Conservation (phyloP, 2,113 vertebrate species). For the Pandion haliaetus region DNA sequence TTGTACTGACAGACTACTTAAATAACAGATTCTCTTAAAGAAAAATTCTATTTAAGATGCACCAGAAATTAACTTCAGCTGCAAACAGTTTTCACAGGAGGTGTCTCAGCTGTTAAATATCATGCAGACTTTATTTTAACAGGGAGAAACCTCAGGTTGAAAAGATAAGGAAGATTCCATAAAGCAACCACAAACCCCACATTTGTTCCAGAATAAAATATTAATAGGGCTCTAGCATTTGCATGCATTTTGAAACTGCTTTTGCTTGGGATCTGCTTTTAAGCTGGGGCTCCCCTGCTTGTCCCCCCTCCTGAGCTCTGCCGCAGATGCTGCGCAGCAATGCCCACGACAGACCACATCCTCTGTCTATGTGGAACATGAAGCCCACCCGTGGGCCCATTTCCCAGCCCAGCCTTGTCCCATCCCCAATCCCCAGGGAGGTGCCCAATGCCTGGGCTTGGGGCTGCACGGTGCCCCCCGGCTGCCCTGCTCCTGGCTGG, state of each 20-base stretch:
- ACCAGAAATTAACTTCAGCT: not conserved
- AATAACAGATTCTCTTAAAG: not conserved
- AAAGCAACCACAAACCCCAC: fast-evolving
- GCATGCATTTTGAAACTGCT: not conserved
- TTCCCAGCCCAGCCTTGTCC: not conserved
- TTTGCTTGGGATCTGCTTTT: not conserved
- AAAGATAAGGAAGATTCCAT: not conserved
- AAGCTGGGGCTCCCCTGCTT: not conserved
- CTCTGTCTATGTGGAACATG: not conserved
- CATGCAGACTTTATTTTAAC: not conserved
- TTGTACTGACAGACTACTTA: not conserved
- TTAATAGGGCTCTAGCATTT: not conserved
- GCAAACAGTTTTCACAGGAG: not conserved
- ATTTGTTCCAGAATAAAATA: not conserved
- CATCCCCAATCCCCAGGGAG: not conserved
- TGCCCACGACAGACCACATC: not conserved
- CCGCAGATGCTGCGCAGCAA: not conserved
- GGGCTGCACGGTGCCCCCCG: fast-evolving
- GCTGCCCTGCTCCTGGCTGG: not conserved
- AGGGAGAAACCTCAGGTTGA: not conserved
- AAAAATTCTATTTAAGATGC: not conserved
- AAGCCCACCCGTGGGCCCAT: fast-evolving
- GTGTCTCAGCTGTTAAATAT: not conserved
- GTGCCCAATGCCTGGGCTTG: not conserved
- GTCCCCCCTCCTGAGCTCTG: not conserved